Evolutionary conservation across 2,797 vertebrate genomes (phyloP).

Genomic region (Notamacropus eugenii): DNA sequence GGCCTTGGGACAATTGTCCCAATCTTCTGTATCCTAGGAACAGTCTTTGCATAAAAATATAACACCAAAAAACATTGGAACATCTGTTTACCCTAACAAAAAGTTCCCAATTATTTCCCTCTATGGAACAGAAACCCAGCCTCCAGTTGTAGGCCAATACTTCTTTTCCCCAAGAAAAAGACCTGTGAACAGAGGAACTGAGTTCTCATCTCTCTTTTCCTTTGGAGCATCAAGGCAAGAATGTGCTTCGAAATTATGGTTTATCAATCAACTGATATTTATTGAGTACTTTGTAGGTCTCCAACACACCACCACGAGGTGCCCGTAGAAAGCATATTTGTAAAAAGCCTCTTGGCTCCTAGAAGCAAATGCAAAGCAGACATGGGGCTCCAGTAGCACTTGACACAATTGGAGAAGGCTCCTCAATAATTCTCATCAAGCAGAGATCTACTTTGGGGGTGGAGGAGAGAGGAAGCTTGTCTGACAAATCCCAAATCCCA

Average conservation of each 20-base stretch:
- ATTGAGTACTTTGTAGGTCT: background rate
- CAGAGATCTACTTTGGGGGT: slow-evolving; percentile 54
- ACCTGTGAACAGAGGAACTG: background rate
- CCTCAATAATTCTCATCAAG: background rate
- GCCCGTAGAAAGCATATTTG: background rate
- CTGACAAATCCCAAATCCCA: slow-evolving; percentile 39
- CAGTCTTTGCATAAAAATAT: background rate
- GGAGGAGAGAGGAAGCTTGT: slow-evolving; percentile 41
- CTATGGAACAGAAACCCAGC: background rate
- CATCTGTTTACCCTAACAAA: background rate
- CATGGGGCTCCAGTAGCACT: slow-evolving; percentile 22
- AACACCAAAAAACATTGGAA: background rate
- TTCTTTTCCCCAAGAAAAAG: slow-evolving; percentile 17
- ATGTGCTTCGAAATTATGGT: background rate
- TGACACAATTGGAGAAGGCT: background rate
- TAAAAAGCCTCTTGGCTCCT: background rate
- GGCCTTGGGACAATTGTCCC: background rate
- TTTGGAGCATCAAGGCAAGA: background rate
- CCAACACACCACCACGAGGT: background rate
- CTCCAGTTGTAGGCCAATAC: background rate
- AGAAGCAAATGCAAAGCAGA: slow-evolving; percentile 13
- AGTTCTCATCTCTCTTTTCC: background rate
- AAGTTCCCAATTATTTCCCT: background rate
- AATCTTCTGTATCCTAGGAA: background rate
- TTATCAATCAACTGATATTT: slow-evolving; percentile 17